Conservation (phyloP, 2,888 invertebrate genomes). For the Synergus laeviventris region DNA sequence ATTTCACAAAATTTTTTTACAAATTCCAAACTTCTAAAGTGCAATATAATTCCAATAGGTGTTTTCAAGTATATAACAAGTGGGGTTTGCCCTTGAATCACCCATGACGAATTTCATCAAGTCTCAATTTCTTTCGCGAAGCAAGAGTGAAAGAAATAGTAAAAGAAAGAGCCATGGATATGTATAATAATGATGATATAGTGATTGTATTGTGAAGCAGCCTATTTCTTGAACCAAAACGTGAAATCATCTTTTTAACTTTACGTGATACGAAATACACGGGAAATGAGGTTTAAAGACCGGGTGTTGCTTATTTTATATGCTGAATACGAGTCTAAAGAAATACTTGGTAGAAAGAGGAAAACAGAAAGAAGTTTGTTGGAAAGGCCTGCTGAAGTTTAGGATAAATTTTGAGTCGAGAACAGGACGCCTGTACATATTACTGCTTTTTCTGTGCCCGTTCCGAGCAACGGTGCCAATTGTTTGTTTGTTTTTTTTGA, state of each 20-base stretch:
- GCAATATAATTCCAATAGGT: neutral
- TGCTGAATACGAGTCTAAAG: conserved; percentile 11
- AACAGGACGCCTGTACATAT: conserved; percentile 24
- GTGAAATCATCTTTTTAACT: conserved; percentile 19
- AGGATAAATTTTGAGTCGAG: conserved; percentile 17
- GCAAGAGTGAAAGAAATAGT: conserved; percentile 31
- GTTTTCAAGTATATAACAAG: no score
- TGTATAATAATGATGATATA: conserved; percentile 39
- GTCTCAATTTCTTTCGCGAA: conserved; percentile 30
- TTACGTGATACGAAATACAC: conserved; percentile 14
- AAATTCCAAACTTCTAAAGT: neutral
- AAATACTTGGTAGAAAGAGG: neutral
- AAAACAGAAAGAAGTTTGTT: conserved; percentile 18
- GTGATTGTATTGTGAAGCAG: conserved; percentile 33
- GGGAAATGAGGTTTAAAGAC: conserved; percentile 2
- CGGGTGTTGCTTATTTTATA: conserved; percentile 30
- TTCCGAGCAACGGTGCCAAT: neutral
- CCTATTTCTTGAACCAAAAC: conserved; percentile 30
- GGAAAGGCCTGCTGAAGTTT: conserved; percentile 24
- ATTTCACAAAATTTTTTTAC: neutral
- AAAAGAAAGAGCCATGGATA: conserved; percentile 20
- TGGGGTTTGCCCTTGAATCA: neutral
- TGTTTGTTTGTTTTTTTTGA: conserved; percentile 35
- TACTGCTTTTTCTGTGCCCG: conserved; percentile 30
- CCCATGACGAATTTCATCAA: neutral